Base-by-base conservation (phyloP, 2,888 invertebrate genomes). In the Brenthis hecate region DNA sequence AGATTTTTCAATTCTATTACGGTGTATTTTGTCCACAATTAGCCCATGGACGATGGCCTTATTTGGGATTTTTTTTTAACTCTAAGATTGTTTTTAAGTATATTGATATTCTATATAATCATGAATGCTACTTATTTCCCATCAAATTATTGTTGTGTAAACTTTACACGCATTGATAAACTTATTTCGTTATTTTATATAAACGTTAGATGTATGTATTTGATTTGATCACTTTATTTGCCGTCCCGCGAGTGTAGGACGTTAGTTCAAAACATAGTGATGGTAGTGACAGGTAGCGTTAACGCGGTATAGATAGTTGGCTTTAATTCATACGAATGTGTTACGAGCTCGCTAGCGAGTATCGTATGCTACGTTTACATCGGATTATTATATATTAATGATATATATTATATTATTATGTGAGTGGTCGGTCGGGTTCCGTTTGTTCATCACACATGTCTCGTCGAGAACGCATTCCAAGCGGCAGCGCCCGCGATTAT, bases 391-490 rank as follows among this genome's bases (percentile, higher is more conserved):
- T 53, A 53, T 53, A 53, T 53, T 8, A 16, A 78, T 83, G 81
- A 36, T 85, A 28, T 28, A 28, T 28, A 28, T 28, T 28, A 85
- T 85, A n/a, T n/a, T n/a, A 84, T 81, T 82, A 78, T 81, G 80
- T 80, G 81, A 84, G 83, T 82, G 56, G 55, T 56, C 51, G 61
- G 43, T 56, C 55, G 56, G 56, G 55, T 61, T 50, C 19, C 48
- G 54, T 54, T 47, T 43, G 48, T 72, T 70, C 55, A 19, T 53
- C 19, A 71, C 74, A 74, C 73, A 75, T 72, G 75, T 73, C 70
- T 75, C 32, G 66, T 78, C 74, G 75, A 75, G 75, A 80, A 81
- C 83, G 85, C 86, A 86, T 86, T 86, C 86, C 86, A 86, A 78
- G 79, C 80, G 81, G 79, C 56, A 47, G 43, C 13, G 28, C n/a